A percentile compares a stretch with the other conserved stretches of the same genome.
Evolutionary conservation across 2,113 vertebrate genomes (phyloP).

Genomic region (Paralichthys olivaceus): DNA sequence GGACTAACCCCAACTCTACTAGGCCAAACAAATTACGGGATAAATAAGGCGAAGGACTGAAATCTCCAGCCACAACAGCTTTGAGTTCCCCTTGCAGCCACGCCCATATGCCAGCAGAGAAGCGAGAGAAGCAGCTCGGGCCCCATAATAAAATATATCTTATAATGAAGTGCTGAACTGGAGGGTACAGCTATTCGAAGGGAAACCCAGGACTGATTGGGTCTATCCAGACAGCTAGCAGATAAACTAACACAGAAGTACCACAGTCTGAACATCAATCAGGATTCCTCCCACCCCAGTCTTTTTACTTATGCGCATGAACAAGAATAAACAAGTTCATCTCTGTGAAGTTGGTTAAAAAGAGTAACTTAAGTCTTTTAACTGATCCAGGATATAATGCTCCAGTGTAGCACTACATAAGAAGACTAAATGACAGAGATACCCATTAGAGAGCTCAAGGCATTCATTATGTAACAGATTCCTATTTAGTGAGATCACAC

Average conservation of each 20-base stretch:
- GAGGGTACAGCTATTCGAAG: constrained; percentile 29
- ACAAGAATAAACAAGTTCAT: not conserved
- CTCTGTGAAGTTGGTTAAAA: constrained; percentile 1
- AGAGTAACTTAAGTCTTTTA: not conserved
- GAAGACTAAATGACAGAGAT: constrained; percentile 49
- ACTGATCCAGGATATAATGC: not conserved
- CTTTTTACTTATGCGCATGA: constrained; percentile 5
- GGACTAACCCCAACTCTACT: constrained; percentile 42
- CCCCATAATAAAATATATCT: constrained; percentile 7
- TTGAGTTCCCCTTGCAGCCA: constrained; percentile 27
- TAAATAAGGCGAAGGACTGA: constrained; percentile 46
- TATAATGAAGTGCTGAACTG: not conserved
- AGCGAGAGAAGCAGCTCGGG: constrained; percentile 35
- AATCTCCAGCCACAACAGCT: constrained; percentile 36
- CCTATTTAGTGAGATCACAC: constrained; percentile 62
- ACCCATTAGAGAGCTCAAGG: constrained; percentile 48
- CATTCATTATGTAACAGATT: constrained; percentile 56
- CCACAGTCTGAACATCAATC: constrained; percentile 24
- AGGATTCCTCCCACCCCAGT: not conserved
- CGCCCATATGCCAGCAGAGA: constrained; percentile 7
- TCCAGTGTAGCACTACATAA: constrained; percentile 5
- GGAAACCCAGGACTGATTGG: constrained; percentile 36
- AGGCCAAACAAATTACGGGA: constrained; percentile 59
- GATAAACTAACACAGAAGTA: constrained; percentile 21
- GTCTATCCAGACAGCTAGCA: constrained; percentile 32